Percentiles rank a stretch among this genome's conserved stretches.
Conservation (phyloP, 2,113 vertebrate genomes). For the Toxostoma redivivum region DNA sequence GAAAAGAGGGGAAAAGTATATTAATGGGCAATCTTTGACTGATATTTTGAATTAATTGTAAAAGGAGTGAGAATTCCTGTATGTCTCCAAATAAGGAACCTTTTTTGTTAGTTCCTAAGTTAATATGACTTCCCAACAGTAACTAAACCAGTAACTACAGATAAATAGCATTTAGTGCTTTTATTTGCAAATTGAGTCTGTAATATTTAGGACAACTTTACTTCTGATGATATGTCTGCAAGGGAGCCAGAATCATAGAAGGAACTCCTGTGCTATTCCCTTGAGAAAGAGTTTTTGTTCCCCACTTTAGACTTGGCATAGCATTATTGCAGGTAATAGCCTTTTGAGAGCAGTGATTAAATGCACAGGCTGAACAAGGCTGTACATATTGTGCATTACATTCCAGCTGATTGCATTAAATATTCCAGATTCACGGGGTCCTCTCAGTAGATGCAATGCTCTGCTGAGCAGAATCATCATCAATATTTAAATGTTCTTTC, state of each 20-base stretch:
- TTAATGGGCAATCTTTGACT: not conserved
- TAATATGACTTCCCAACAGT: not conserved
- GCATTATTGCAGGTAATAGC: not conserved
- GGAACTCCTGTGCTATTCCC: not conserved
- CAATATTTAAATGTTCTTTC: not conserved
- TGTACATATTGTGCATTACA: conserved; percentile 24
- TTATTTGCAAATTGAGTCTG: not conserved
- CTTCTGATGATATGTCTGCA: not conserved
- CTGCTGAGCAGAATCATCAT: not conserved
- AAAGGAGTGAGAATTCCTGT: not conserved
- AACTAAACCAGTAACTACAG: not conserved
- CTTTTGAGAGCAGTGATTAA: conserved; percentile 1
- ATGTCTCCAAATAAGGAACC: not conserved
- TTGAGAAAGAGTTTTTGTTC: not conserved
- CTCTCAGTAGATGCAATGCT: not conserved
- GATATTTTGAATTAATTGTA: not conserved
- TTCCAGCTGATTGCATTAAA: conserved; percentile 56
- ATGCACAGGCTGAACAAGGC: not conserved
- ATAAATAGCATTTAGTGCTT: not conserved
- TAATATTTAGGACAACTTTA: not conserved
- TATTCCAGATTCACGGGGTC: conserved; percentile 22
- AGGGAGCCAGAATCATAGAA: not conserved
- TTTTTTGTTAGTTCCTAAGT: not conserved
- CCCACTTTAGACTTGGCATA: not conserved
- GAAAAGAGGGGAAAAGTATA: not conserved